Conservation (phyloP, 2,113 vertebrate species). For the Microtus richardsoni region DNA sequence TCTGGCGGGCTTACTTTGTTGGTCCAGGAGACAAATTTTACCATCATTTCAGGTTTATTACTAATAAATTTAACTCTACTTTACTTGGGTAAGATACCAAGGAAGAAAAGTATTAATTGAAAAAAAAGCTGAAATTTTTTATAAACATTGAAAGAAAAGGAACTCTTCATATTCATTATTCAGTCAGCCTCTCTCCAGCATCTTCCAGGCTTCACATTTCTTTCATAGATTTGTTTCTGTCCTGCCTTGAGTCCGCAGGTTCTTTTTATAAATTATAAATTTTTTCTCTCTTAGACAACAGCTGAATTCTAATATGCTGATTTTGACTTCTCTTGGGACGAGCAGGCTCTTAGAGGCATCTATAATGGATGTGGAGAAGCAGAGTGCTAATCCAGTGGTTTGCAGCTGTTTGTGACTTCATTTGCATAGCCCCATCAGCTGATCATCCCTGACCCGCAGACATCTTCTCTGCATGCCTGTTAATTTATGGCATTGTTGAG, state of each 20-base stretch:
- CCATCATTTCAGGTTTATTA: slow-evolving; percentile 24
- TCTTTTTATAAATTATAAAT: slow-evolving; percentile 70
- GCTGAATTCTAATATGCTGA: slow-evolving; percentile 76
- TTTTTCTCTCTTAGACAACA: slow-evolving; percentile 66
- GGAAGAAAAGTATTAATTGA: slow-evolving; percentile 73
- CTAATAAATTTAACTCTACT: background rate
- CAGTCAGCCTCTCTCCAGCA: slow-evolving; percentile 68
- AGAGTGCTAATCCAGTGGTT: background rate
- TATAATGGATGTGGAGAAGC: background rate
- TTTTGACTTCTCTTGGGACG: slow-evolving; percentile 41
- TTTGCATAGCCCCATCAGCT: background rate
- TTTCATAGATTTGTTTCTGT: slow-evolving; percentile 70
- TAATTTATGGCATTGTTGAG: background rate
- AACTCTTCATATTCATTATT: slow-evolving; percentile 79
- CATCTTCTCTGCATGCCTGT: accelerated
- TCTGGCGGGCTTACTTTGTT: accelerated
- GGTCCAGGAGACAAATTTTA: background rate
- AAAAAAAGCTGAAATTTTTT: slow-evolving; percentile 64
- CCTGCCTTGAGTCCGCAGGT: slow-evolving; percentile 62
- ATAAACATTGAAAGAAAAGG: background rate
- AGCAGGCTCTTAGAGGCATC: slow-evolving; percentile 60
- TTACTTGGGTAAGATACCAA: slow-evolving; percentile 55
- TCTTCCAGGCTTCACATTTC: slow-evolving; percentile 56
- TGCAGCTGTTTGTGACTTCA: background rate
- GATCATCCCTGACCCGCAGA: background rate